phyloP scores from a whole-genome alignment of 2,113 vertebrate species.

The Smithornis capensis region DNA sequence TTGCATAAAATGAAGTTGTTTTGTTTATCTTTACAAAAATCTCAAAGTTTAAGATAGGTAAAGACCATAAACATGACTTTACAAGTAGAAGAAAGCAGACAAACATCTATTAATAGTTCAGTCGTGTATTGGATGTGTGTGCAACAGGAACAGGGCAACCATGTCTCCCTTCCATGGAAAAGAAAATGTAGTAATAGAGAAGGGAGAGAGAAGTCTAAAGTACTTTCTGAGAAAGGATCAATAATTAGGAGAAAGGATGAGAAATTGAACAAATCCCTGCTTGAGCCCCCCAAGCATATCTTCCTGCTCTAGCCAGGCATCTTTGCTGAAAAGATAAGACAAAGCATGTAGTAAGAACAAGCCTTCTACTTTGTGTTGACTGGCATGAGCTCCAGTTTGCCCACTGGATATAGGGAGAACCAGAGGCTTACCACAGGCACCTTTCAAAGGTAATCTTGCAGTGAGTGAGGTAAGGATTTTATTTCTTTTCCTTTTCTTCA shows the following conservation, averaged over 20 bases:
- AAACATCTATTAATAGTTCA: background rate
- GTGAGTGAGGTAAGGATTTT: background rate
- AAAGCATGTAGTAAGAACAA: background rate
- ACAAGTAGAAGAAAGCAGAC: background rate
- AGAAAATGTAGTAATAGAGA: background rate
- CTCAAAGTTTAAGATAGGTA: background rate
- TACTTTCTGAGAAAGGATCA: background rate
- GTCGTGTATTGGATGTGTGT: fast-evolving
- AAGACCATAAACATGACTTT: background rate
- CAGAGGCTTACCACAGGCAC: background rate
- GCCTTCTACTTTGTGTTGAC: background rate
- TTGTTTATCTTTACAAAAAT: background rate
- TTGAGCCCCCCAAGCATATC: background rate
- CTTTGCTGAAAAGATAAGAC: background rate
- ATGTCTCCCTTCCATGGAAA: background rate
- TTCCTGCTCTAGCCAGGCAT: background rate
- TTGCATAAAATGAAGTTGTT: background rate
- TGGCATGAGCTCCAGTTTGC: background rate
- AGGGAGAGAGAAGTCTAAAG: background rate
- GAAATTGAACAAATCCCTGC: background rate
- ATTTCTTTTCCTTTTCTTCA: background rate
- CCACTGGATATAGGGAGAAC: background rate
- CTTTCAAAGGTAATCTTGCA: background rate
- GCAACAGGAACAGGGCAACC: background rate
- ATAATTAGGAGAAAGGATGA: background rate